Base-by-base conservation (phyloP, 2,797 vertebrate species). In the Lithobates sylvaticus region DNA sequence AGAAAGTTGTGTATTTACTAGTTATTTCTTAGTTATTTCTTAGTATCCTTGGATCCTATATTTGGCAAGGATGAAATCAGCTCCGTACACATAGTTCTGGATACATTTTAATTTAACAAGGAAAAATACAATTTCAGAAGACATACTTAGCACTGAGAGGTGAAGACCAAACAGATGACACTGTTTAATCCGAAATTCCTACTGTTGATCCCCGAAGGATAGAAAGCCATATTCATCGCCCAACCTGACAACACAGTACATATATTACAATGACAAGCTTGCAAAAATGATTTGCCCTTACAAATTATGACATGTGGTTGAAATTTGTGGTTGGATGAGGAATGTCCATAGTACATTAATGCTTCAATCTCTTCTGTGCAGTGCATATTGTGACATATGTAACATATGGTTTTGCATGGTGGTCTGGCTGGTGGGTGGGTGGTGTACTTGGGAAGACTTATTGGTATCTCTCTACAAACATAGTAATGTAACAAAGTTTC, bases 291-390 rank as follows among this genome's bases (percentile, higher is more conserved):
- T 79, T 79, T 69, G n/a, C 26, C 42, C 64, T 47, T 50, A 79
- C 26, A 69, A 79, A 69, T 69, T 12, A 65, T 79, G 77, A 79
- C 77, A 79, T 79, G 44, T 79, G 77, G 77, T 79, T 69, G 77
- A 69, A 79, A 79, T 79, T 69, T 79, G 77, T 50, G 65, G 77
- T 50, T 50, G 64, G 27, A 27, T 79, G 16, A 79, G 44, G 39
- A 29, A 69, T 79, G 77, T 21, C 39, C 18, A 2, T n/a, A 79
- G 21, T 47, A 69, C 16, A 68, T 79, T 65, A 68, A 79, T 68
- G 58, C 44, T 79, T 44, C 67, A 79, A 34, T 44, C 39, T 47
- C 9, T 79, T 79, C 36, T 61, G 34, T 65, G 76, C 65, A 65
- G 29, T 79, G 47, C 68, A 79, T 44, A 39, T 69, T 79, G 23